Conservation (phyloP, 2,113 vertebrate genomes). For the Typhlomys cinereus region DNA sequence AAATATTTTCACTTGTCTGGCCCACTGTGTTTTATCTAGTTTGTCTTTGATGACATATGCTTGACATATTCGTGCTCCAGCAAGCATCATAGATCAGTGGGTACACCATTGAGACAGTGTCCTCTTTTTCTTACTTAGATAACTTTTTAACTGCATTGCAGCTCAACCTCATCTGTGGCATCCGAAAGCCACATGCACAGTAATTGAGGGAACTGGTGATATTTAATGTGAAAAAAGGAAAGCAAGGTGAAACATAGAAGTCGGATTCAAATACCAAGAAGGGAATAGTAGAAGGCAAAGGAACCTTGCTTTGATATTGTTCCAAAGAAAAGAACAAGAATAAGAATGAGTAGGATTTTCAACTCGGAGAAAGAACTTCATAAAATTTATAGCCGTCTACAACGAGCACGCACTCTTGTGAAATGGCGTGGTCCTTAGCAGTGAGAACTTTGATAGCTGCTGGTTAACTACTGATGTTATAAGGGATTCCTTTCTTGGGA, state of each 20-base stretch:
- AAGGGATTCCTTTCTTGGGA: not conserved
- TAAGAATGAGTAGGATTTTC: not conserved
- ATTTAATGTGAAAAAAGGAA: not conserved
- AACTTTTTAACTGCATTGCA: too few species aligned
- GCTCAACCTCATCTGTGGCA: not conserved
- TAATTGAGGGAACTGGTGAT: not conserved
- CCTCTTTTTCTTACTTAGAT: too few species aligned
- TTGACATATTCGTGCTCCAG: too few species aligned
- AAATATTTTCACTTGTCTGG: too few species aligned
- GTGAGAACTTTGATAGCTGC: not conserved
- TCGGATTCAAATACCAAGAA: not conserved
- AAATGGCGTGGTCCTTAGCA: not conserved
- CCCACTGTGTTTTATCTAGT: too few species aligned
- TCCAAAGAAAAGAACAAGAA: not conserved
- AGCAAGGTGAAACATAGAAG: not conserved
- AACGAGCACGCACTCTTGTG: not conserved
- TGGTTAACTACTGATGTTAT: not conserved
- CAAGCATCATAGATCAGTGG: too few species aligned
- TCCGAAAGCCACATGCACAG: not conserved
- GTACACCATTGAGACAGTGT: too few species aligned
- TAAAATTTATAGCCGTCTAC: not conserved
- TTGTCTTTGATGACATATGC: too few species aligned
- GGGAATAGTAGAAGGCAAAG: not conserved
- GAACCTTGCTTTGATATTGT: not conserved
- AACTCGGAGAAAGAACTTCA: conserved; percentile 30